These are phyloP conservation scores for Molorchus minor DNA, from an alignment of 2,888 invertebrate species.

Conservation along the genomic window DNA sequence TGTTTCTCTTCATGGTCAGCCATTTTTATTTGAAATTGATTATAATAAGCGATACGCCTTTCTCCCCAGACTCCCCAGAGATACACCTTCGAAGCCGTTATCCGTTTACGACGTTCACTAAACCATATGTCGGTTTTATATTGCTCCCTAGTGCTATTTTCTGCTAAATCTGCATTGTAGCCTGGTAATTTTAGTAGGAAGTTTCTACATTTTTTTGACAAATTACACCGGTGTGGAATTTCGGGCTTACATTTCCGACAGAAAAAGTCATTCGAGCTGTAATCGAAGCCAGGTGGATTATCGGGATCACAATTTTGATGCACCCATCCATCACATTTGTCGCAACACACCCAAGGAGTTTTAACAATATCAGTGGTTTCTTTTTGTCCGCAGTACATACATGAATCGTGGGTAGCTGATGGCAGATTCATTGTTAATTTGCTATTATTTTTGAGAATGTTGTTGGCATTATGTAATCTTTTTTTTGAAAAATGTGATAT, in stretches of 20 bases:
- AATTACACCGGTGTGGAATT: background rate
- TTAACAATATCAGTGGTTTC: background rate
- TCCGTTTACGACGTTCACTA: background rate
- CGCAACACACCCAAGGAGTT: background rate
- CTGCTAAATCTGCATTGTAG: background rate
- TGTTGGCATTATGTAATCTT: no score
- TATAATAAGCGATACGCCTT: background rate
- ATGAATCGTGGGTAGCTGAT: background rate
- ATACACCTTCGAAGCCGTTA: background rate
- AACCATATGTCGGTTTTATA: no score
- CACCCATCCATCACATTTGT: background rate
- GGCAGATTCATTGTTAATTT: background rate
- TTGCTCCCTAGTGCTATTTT: no score
- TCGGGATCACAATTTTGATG: background rate
- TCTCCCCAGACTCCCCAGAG: background rate
- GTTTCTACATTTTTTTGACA: background rate
- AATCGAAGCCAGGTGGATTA: background rate
- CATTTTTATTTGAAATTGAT: background rate
- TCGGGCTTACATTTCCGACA: background rate
- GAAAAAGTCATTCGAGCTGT: background rate
- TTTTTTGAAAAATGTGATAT: no score
- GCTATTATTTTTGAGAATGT: no score
- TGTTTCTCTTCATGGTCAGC: background rate
- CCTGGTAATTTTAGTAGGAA: background rate
- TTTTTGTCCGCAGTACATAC: background rate